A percentile compares a stretch with the other conserved stretches of the same genome.
Evolutionary conservation across 2,797 vertebrate species (phyloP).

Genomic region (Apogon talboti): DNA sequence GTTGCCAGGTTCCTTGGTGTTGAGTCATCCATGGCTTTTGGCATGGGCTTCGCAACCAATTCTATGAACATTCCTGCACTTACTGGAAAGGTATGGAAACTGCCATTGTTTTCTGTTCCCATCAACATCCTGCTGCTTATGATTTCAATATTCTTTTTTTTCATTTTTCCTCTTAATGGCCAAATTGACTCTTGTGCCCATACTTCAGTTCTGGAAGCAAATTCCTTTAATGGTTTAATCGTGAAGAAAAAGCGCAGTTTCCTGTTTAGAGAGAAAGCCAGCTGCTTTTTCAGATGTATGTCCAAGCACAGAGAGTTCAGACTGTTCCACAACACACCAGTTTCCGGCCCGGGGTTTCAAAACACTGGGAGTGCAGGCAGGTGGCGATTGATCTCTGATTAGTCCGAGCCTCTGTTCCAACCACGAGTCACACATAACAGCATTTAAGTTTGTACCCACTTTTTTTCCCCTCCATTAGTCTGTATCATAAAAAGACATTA

Average conservation of each 20-base stretch:
- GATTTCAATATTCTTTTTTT: background rate
- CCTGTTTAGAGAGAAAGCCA: constrained; percentile 52
- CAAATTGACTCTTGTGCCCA: background rate
- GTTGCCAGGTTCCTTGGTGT: constrained; percentile 93
- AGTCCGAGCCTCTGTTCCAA: constrained; percentile 5
- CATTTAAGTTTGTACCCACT: background rate
- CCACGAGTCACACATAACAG: constrained; percentile 11
- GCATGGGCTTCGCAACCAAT: constrained; percentile 98
- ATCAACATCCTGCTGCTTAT: background rate
- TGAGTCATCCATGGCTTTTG: constrained; percentile 93
- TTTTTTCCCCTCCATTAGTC: constrained; percentile 6
- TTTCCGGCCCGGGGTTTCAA: constrained; percentile 49
- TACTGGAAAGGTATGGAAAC: constrained; percentile 89
- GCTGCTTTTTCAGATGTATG: constrained; percentile 7
- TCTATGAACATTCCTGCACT: constrained; percentile 99
- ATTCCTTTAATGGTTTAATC: constrained; percentile 4
- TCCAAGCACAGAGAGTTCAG: constrained; percentile 33
- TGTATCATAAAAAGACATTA: constrained; percentile 40
- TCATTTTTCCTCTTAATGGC: background rate
- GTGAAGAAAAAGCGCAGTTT: constrained; percentile 31
- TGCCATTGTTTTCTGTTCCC: constrained; percentile 18
- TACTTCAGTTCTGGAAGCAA: background rate
- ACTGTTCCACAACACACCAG: constrained; percentile 39
- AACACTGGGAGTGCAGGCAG: constrained; percentile 25
- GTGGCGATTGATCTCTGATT: constrained; percentile 15